phyloP scores from a whole-genome alignment of 1,140 invertebrate genomes.

The Thalassaphorura encarpata region DNA sequence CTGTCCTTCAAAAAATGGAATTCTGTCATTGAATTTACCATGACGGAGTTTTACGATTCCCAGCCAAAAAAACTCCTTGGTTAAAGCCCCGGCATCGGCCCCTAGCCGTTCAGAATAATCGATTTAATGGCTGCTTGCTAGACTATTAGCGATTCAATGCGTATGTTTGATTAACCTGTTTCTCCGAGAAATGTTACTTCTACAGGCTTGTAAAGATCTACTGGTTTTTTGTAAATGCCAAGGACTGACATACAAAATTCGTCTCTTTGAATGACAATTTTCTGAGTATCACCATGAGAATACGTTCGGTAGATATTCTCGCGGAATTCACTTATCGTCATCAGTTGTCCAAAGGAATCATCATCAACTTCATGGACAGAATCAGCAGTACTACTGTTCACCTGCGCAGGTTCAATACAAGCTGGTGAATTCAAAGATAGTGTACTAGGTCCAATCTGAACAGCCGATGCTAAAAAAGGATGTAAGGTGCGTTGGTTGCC shows the following conservation, averaged over 20 bases:
- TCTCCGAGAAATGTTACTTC: background rate
- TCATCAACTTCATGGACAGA: too few species aligned
- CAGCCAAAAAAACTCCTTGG: background rate
- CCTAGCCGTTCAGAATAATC: background rate
- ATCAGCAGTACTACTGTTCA: too few species aligned
- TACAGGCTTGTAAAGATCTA: background rate
- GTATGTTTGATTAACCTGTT: background rate
- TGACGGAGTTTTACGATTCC: background rate
- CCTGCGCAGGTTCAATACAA: too few species aligned
- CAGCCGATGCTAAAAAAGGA: too few species aligned
- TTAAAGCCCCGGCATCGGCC: background rate
- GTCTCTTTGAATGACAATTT: background rate
- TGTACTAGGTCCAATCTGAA: too few species aligned
- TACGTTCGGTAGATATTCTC: too few species aligned
- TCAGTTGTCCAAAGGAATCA: too few species aligned
- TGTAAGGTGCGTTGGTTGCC: too few species aligned
- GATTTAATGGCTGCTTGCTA: background rate
- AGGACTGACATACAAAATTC: background rate
- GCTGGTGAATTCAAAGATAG: too few species aligned
- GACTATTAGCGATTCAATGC: too few species aligned
- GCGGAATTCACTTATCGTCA: too few species aligned
- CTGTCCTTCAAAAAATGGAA: constrained; percentile 7
- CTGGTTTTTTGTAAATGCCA: background rate
- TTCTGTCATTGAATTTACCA: background rate
- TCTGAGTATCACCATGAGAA: background rate